Evolutionary conservation across 2,797 vertebrate genomes (phyloP).

Genomic region (Alca torda): DNA sequence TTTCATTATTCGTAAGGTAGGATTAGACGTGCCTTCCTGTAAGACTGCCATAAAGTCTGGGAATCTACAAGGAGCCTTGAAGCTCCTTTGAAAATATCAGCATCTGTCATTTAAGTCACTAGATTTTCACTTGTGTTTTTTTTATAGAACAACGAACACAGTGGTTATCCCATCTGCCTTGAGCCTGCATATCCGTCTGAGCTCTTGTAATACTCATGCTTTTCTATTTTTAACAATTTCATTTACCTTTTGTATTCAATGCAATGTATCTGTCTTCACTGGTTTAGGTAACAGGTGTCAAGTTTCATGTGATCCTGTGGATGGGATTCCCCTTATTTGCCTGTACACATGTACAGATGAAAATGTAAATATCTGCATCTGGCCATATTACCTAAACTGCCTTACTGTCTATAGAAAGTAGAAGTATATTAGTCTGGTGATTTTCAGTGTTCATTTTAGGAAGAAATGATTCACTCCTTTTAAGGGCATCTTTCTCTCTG

Average conservation of each 20-base stretch:
- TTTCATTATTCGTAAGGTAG: not conserved
- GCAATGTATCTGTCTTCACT: not conserved
- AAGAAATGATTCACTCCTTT: conserved; percentile 37
- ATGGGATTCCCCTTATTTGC: not conserved
- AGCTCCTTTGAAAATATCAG: not conserved
- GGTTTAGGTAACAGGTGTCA: not conserved
- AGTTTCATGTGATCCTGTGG: not conserved
- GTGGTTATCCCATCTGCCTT: not conserved
- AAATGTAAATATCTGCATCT: not conserved
- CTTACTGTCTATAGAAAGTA: not conserved
- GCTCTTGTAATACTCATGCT: not conserved
- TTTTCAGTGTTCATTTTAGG: conserved; percentile 10
- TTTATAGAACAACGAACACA: not conserved
- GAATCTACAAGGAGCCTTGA: not conserved
- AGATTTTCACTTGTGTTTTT: not conserved
- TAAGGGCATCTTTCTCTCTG: conserved; percentile 1
- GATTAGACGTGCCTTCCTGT: not conserved
- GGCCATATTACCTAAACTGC: not conserved
- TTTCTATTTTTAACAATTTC: not conserved
- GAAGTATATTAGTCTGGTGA: not conserved
- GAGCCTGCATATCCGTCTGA: not conserved
- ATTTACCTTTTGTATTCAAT: not conserved
- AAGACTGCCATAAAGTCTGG: not conserved
- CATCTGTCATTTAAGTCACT: not conserved
- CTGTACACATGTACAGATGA: not conserved